A percentile compares a stretch with the other conserved stretches of the same genome.
Evolutionary conservation across 2,888 invertebrate species (phyloP).

Genomic region (Dynastes maya): DNA sequence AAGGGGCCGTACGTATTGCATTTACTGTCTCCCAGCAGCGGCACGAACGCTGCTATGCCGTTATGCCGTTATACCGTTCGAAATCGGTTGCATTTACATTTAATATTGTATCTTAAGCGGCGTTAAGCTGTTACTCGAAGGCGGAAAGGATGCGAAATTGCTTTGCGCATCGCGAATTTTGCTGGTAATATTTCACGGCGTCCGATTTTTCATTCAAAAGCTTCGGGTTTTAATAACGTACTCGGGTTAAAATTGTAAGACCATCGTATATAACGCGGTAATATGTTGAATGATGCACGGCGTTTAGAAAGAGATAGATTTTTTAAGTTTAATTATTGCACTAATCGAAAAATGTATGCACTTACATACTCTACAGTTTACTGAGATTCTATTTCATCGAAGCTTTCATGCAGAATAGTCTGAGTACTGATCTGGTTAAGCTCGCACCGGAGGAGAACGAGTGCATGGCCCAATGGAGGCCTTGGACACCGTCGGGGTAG

Average conservation of each 20-base stretch:
- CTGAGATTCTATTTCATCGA: no score
- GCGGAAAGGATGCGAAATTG: neutral
- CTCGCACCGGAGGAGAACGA: no score
- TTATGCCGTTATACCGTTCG: neutral
- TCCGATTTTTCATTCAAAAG: no score
- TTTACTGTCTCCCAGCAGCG: neutral
- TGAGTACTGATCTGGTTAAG: no score
- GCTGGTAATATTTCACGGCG: neutral
- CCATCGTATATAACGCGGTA: neutral
- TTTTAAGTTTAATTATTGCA: no score
- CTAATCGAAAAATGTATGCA: no score
- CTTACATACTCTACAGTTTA: no score
- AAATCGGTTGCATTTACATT: slow-evolving; percentile 1
- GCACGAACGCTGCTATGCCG: neutral
- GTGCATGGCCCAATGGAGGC: no score
- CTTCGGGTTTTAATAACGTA: neutral
- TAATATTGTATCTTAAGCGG: slow-evolving; percentile 5
- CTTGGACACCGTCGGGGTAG: no score
- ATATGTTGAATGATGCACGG: neutral
- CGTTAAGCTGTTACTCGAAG: neutral
- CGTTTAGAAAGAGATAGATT: neutral
- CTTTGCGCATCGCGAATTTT: neutral
- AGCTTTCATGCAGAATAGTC: no score
- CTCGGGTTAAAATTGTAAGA: neutral
- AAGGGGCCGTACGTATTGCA: neutral